Base-by-base conservation (phyloP, 2,888 invertebrate species). In the Drosophila trichaetosa region DNA sequence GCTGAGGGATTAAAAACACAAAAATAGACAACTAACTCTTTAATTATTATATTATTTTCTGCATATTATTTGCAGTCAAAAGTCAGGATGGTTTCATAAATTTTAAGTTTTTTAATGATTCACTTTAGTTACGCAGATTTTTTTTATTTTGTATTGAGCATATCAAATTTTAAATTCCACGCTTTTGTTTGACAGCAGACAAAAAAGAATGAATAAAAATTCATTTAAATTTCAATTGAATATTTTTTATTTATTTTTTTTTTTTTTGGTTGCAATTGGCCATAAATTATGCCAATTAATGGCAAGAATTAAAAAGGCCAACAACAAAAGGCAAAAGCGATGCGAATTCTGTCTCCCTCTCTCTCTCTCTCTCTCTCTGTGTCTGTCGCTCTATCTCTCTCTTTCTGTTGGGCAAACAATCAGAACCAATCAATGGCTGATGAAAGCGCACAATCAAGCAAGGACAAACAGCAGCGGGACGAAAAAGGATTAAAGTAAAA, bases 401-500 rank as follows among this genome's bases (percentile, higher is more conserved):
- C 16, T 24, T 16, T 31, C 40, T 21, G 24, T 24, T 42, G 29
- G 24, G 53, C 69, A 84, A 79, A 89, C 87, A 89, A 87, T 83
- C 89, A 81, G 80, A 79, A 80, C 74, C 87, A 87, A 87, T 86
- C 85, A 86, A 86, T 88, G 76, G 68, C 72, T 75, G 82, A 71
- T 85, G 83, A 83, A 82, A 84, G 82, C 73, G 77, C 69, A 83
- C 84, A 84, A 84, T 84, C 85, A 88, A 46, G 69, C 64, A 61
- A 61, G 56, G 73, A 68, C 81, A 73, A 78, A 77, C 73, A 79
- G 60, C 59, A 66, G 49, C 38, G 58, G 29, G 56, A 56, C 38
- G 60, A 83, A 78, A 91, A 91, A 91, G 91, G 91, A 91, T 91
- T 91, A 91, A 90, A 91, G 90, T 87, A 75, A 85, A 91, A 82